phyloP scores from a whole-genome alignment of 1,140 invertebrate genomes.

The Drosophila serrata region DNA sequence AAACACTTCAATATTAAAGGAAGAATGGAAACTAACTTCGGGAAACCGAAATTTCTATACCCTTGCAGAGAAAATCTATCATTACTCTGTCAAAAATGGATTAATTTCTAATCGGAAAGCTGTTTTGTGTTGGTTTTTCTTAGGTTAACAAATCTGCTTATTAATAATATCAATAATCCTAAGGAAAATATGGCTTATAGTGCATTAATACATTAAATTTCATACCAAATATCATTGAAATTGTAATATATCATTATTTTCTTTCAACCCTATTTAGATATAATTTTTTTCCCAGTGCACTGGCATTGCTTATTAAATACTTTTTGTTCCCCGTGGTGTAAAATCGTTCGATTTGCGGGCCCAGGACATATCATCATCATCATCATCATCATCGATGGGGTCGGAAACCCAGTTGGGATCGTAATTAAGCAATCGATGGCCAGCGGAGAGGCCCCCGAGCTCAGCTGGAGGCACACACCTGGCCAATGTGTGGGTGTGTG shows the following conservation, averaged over 20 bases:
- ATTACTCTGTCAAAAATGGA: no score
- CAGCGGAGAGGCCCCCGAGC: not conserved
- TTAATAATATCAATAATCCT: not conserved
- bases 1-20: no score
- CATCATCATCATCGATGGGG: not conserved
- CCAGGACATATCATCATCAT: constrained; percentile 2
- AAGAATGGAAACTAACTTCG: no score
- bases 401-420: constrained; percentile 4
- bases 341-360: not conserved
- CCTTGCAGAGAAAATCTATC: no score
- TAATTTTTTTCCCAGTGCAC: not conserved
- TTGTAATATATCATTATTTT: not conserved
- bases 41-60: no score
- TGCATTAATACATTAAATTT: no score
- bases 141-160: no score
- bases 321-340: not conserved
- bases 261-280: not conserved
- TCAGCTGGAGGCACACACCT: constrained; percentile 11
- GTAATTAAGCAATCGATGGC: constrained; percentile 42
- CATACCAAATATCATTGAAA: not conserved
- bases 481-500: no score
- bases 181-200: not conserved
- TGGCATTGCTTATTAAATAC: constrained; percentile 23
- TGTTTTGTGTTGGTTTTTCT: no score
- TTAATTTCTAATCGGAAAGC: no score